Conservation (phyloP, 37 sponge, comb jelly and placozoan species). For the Chondrilla cf. caribensis region DNA sequence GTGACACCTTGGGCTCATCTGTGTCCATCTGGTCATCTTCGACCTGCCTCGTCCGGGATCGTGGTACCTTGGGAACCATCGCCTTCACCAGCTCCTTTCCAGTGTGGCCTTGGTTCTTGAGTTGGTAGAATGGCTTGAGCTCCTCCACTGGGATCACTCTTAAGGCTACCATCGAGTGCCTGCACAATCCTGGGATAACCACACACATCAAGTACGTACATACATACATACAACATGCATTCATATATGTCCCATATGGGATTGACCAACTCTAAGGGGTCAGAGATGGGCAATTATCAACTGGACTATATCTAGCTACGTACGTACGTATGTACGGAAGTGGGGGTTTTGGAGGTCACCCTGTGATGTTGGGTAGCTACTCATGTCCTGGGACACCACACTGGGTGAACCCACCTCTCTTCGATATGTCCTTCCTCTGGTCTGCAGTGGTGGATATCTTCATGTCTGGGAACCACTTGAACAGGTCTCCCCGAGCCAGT, state of each 20-base stretch:
- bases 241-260: neutral
- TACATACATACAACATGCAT: neutral
- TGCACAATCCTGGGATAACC: neutral
- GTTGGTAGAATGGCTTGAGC: neutral
- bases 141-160: neutral
- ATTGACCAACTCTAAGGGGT: too few species aligned
- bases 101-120: slow-evolving; percentile 5
- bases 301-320: too few species aligned
- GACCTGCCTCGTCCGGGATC: too few species aligned
- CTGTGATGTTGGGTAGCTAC: too few species aligned
- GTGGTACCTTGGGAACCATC: neutral
- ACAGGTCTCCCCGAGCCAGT: slow-evolving; percentile 15
- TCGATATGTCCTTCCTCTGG: slow-evolving; percentile 1
- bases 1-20: neutral
- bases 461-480: slow-evolving; percentile 7
- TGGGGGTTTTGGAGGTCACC: too few species aligned
- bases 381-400: too few species aligned
- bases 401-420: neutral
- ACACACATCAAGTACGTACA: neutral
- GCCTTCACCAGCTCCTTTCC: neutral
- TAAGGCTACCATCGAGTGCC: neutral
- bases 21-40: neutral
- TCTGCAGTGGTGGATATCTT: slow-evolving; percentile 10
- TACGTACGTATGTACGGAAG: too few species aligned
- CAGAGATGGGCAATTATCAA: too few species aligned